Evolutionary conservation across 92 coral and sea anemone species (phyloP), one percentile per base, ranked within the genome.

Genomic region (Nematostella vectensis): DNA sequence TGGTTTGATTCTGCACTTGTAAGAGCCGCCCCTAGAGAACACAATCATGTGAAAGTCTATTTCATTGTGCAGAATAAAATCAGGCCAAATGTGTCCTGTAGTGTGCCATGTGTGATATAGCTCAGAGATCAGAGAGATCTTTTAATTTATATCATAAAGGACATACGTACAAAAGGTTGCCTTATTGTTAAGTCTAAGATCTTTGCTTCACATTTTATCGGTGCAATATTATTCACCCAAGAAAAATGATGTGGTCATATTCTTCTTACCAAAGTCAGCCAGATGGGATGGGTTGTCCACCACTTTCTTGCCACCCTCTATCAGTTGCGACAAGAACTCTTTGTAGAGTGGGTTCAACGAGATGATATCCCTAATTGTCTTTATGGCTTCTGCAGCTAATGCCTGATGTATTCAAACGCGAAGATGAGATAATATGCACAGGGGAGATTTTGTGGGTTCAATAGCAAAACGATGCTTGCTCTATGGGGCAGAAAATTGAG

Each of bases 241-340:
- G n/a, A n/a, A n/a, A n/a, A n/a, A n/a, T n/a, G n/a, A n/a, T n/a
- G n/a, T n/a, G n/a, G n/a, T n/a, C n/a, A n/a, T n/a, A n/a, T n/a
- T n/a, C n/a, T n/a, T n/a, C 94, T 67, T 59, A 91, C 98, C 98
- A 91, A 91, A 91, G 61, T 91, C 98, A 28, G 98, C 83, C 50
- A 91, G 69, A 50, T 91, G 96, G 6, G 87, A 81, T 9, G 98
- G 98, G 54, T 91, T 91, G 49, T 91, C 98, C 6, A 87, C 96
- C n/a, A 91, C 98, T 68, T 79, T 78, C 64, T 86, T 91, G 48
- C 98, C 98, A 13, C 95, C 98, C 47, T 91, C 98, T 23, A 91
- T 87, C n/a, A 91, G 96, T 65, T 91, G 98, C 29, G 98, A 85
- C 50, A 91, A 59, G 30, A 88, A 91, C 27, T 91, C 98, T 31